Conservation (phyloP, 2,888 invertebrate genomes). For the Pterobdella sp. region DNA sequence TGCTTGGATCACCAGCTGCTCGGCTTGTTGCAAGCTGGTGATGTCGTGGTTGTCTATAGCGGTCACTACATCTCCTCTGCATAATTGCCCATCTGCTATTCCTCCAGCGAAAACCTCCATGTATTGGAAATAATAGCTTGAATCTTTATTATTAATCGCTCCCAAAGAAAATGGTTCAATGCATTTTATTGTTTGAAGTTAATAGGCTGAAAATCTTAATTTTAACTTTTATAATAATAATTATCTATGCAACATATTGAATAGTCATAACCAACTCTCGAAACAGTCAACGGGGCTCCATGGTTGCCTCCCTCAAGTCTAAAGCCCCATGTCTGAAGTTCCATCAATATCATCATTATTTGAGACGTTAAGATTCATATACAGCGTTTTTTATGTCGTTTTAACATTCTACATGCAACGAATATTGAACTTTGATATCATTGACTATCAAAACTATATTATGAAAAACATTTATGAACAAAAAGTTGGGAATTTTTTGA, state of each 20-base stretch:
- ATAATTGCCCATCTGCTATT: slow-evolving; percentile 72
- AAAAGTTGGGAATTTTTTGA: no score
- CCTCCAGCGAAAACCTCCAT: slow-evolving; percentile 75
- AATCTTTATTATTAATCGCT: no score
- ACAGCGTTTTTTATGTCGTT: no score
- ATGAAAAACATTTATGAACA: no score
- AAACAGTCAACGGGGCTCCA: not conserved
- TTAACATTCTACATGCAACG: no score
- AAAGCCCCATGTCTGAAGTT: slow-evolving; percentile 27
- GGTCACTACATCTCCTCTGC: slow-evolving; percentile 79
- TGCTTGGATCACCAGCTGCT: slow-evolving; percentile 56
- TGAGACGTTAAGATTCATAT: no score
- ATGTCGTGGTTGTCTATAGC: slow-evolving; percentile 83
- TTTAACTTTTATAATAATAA: no score
- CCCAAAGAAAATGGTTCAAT: no score
- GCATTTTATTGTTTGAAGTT: no score
- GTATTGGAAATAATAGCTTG: no score
- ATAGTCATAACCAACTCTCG: not conserved
- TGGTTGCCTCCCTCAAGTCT: slow-evolving; percentile 25
- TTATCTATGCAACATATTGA: not conserved
- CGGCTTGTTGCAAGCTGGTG: slow-evolving; percentile 78
- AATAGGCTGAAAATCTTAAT: not conserved
- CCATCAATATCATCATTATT: not conserved
- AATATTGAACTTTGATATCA: no score
- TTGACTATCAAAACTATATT: no score